Evolutionary conservation across 1,140 invertebrate species (phyloP).

Genomic region (Aphaenogaster rudis): DNA sequence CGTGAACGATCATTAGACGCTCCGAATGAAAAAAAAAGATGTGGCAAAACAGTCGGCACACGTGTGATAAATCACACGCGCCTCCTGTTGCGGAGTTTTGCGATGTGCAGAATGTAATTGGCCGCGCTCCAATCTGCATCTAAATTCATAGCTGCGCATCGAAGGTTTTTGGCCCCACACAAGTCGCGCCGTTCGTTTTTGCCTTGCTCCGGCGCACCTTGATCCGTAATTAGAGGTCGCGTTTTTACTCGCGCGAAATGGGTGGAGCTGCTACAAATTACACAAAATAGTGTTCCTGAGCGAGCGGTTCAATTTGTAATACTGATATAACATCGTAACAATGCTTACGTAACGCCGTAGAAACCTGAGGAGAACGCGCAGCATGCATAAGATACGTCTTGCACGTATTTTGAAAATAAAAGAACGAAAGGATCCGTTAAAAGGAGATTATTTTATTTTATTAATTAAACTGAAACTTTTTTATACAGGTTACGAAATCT

Average conservation of each 20-base stretch:
- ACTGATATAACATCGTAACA: conserved; percentile 4
- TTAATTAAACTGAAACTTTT: not conserved
- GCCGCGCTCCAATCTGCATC: conserved; percentile 70
- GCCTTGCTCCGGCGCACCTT: not conserved
- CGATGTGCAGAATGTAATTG: conserved; percentile 68
- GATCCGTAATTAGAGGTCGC: conserved; percentile 47
- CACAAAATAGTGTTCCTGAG: conserved; percentile 15
- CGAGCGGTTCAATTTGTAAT: not conserved
- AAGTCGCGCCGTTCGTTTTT: conserved; percentile 27
- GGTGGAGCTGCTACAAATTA: conserved; percentile 20
- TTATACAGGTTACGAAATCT: not conserved
- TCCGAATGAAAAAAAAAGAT: not conserved
- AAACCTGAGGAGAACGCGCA: not conserved
- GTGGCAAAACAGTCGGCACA: conserved; percentile 58
- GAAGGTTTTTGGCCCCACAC: conserved; percentile 11
- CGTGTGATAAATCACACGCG: conserved; percentile 75
- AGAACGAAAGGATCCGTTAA: not conserved
- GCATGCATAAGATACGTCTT: not conserved
- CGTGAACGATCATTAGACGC: conserved; percentile 73
- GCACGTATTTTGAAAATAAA: not conserved
- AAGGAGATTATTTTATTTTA: conserved; percentile 10
- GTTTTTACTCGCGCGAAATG: conserved; percentile 26
- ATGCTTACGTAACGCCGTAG: not conserved
- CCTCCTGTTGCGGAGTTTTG: conserved; percentile 67
- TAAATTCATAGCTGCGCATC: conserved; percentile 67